A percentile compares a stretch with the other conserved stretches of the same genome.
These are phyloP conservation scores for Cataglyphis cursor DNA, from an alignment of 2,888 invertebrate genomes.

Conservation along the genomic window DNA sequence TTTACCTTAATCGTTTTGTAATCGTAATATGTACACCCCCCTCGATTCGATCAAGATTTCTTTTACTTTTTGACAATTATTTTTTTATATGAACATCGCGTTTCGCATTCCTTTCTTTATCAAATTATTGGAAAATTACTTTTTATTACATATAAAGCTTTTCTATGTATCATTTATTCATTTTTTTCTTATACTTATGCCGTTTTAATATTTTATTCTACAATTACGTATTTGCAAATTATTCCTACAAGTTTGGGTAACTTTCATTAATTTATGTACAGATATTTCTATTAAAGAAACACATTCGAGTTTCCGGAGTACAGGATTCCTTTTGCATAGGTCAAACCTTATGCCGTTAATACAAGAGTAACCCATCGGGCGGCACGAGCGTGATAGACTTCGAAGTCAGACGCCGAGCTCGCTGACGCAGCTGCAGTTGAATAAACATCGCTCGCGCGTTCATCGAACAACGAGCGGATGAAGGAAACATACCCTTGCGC, in stretches of 20 bases:
- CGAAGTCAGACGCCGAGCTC: constrained; percentile 63
- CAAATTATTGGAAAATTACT: constrained; percentile 4
- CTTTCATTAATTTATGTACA: neutral
- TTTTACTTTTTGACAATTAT: neutral
- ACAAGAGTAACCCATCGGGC: neutral
- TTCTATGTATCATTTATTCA: neutral
- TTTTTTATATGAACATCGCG: neutral
- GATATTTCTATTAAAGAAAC: neutral
- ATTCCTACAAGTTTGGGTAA: neutral
- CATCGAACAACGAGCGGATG: constrained; percentile 64
- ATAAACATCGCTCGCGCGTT: constrained; percentile 74
- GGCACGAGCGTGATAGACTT: constrained; percentile 43
- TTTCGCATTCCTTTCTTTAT: neutral
- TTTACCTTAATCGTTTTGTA: neutral
- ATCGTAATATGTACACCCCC: neutral
- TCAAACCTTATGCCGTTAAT: constrained; percentile 3
- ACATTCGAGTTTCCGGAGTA: neutral
- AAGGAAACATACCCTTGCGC: constrained; percentile 21
- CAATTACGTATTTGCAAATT: neutral
- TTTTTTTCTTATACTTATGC: neutral
- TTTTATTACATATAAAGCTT: neutral
- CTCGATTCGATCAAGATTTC: no score
- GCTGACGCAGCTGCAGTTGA: constrained; percentile 76
- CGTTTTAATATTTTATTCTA: neutral
- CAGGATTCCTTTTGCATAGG: neutral